Conservation (phyloP, 2,113 vertebrate genomes). For the Clupea harengus region DNA sequence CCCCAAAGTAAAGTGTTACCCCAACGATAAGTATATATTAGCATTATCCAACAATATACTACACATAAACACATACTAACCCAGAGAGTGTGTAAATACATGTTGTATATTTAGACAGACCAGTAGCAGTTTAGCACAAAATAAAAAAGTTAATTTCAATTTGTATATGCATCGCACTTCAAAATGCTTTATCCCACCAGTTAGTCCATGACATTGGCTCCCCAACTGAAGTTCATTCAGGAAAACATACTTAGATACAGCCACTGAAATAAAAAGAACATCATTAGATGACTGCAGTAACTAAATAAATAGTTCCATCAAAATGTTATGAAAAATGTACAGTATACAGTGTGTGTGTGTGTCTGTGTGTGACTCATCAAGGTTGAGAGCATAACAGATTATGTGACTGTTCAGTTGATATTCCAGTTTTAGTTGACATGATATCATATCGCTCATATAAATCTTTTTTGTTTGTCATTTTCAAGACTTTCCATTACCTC, state of each 20-base stretch:
- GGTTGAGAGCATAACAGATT: neutral
- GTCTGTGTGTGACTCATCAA: neutral
- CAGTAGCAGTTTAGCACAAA: no score
- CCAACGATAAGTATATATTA: no score
- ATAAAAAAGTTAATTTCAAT: neutral
- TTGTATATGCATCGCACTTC: neutral
- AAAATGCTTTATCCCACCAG: neutral
- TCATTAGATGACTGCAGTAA: neutral
- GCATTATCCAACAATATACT: no score
- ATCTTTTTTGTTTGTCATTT: no score
- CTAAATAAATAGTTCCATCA: neutral
- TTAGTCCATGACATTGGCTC: neutral
- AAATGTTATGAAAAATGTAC: neutral
- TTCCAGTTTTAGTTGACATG: neutral
- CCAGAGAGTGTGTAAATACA: neutral
- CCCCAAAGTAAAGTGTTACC: no score
- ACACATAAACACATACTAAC: no score
- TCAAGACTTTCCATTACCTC: conserved; percentile 55
- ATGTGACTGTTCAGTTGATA: neutral
- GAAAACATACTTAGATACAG: conserved; percentile 58
- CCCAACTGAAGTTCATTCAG: no score
- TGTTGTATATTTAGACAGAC: neutral
- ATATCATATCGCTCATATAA: no score
- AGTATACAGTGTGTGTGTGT: neutral
- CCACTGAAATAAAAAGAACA: conserved; percentile 51